phyloP scores from a whole-genome alignment of 2,113 vertebrate species.

The Hystrix cristata region DNA sequence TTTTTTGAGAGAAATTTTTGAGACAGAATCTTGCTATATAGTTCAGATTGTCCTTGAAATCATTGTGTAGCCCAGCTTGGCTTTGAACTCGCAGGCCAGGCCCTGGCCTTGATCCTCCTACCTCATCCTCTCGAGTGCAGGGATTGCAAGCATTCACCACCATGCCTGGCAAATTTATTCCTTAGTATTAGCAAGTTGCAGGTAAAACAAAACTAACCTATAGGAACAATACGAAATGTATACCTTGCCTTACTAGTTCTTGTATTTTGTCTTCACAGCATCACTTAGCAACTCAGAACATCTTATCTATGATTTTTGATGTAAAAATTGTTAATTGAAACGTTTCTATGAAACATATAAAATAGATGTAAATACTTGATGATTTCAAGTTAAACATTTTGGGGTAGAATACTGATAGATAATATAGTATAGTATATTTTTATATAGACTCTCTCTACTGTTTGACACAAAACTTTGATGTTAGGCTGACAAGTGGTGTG shows the following conservation, averaged over 20 bases:
- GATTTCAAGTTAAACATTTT: conserved; percentile 22
- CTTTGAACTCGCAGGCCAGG: not conserved
- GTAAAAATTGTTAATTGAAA: not conserved
- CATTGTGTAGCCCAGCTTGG: not conserved
- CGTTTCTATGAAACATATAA: not conserved
- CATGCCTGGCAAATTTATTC: not conserved
- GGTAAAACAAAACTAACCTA: conserved; percentile 43
- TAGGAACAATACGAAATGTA: not conserved
- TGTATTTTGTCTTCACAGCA: not conserved
- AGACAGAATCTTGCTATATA: not conserved
- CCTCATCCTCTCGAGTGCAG: not conserved
- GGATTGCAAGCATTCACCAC: not conserved
- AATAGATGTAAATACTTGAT: not conserved
- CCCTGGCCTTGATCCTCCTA: not conserved
- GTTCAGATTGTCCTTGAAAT: not conserved
- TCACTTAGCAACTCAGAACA: conserved; percentile 18
- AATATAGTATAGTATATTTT: not conserved
- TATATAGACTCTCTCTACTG: not conserved
- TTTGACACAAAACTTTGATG: not conserved
- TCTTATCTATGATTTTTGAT: conserved; percentile 25
- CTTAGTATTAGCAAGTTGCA: conserved; percentile 2
- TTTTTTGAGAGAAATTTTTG: not conserved
- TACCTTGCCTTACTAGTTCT: not conserved
- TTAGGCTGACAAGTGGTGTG: conserved; percentile 32
- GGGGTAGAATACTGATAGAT: not conserved